Conservation (phyloP, 2,888 invertebrate genomes). For the Drosophila fulvimacula region DNA sequence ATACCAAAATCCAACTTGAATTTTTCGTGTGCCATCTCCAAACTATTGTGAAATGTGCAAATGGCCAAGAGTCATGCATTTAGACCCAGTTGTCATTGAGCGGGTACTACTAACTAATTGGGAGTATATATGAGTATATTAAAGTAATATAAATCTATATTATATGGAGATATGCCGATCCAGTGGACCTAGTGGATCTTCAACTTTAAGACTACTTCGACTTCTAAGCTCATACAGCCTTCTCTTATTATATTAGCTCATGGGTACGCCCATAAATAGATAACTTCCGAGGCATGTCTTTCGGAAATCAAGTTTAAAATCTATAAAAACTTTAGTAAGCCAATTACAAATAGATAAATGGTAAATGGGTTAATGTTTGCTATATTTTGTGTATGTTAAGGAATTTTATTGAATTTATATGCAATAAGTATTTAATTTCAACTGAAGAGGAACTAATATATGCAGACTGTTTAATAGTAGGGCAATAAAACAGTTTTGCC, state of each 20-base stretch:
- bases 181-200: not conserved
- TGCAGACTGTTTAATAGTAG: not conserved
- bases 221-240: not conserved
- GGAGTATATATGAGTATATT: not conserved
- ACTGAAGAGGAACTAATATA: not conserved
- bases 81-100: constrained; percentile 8
- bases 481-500: not conserved
- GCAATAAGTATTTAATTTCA: too few relatives aligned
- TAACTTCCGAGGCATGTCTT: not conserved
- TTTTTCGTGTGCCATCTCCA: constrained; percentile 23
- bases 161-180: too few relatives aligned
- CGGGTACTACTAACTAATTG: too few relatives aligned
- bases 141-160: not conserved
- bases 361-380: too few relatives aligned
- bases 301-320: not conserved
- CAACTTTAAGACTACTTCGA: too few relatives aligned
- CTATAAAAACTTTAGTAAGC: not conserved
- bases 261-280: not conserved
- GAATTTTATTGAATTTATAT: too few relatives aligned
- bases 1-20: not conserved
- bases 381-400: too few relatives aligned
- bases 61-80: constrained; percentile 24
- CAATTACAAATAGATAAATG: too few relatives aligned
- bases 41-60: constrained; percentile 28
- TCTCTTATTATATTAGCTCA: not conserved